Evolutionary conservation across 2,888 invertebrate species (phyloP).

Genomic region (Serripes groenlandicus): DNA sequence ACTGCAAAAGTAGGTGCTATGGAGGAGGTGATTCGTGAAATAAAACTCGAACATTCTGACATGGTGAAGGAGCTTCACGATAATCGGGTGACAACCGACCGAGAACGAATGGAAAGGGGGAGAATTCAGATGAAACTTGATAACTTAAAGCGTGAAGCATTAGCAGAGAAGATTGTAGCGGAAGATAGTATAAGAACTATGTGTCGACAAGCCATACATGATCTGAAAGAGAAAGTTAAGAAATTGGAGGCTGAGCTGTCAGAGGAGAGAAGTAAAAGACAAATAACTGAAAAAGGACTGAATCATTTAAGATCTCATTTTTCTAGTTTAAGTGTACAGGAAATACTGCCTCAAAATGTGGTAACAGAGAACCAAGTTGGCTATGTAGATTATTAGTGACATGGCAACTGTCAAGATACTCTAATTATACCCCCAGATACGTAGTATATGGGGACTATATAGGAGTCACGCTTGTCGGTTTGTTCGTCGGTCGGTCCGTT

Average conservation of each 20-base stretch:
- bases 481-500: no score
- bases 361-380: conserved; percentile 73
- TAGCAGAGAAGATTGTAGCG: conserved; percentile 71
- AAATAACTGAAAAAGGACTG: conserved; percentile 77
- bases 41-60: conserved; percentile 74
- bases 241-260: conserved; percentile 72
- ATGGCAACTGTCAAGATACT: no score
- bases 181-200: conserved; percentile 75
- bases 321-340: conserved; percentile 75
- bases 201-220: conserved; percentile 76
- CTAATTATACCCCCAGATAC: no score
- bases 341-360: conserved; percentile 73
- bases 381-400: conserved; percentile 70
- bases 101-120: conserved; percentile 74
- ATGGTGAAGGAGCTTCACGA: conserved; percentile 77
- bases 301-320: conserved; percentile 82
- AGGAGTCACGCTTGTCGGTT: no score
- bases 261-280: conserved; percentile 74
- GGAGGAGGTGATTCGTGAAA: conserved; percentile 78
- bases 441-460: no score
- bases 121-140: conserved; percentile 75
- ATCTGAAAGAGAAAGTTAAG: conserved; percentile 74
- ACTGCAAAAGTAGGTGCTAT: conserved; percentile 77
- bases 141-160: conserved; percentile 71
- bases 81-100: conserved; percentile 72